Evolutionary conservation across 2,888 invertebrate genomes (phyloP).

Genomic region (Agonopterix subpropinquella): DNA sequence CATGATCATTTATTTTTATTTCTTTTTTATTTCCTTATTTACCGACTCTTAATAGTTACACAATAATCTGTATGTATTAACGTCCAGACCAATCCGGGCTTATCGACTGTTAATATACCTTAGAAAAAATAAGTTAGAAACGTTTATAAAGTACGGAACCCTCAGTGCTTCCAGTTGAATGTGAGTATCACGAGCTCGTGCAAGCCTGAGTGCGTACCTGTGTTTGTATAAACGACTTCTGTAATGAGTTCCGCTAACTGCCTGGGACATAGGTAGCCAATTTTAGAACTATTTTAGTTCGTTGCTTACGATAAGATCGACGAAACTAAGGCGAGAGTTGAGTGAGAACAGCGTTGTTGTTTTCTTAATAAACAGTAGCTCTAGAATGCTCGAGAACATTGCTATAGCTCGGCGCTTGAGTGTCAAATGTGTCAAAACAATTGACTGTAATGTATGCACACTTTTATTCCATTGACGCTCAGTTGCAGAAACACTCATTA

Average conservation of each 20-base stretch:
- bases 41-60: too few species aligned
- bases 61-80: too few species aligned
- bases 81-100: too few species aligned
- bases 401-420: too few species aligned
- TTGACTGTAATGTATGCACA: too few species aligned
- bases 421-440: too few species aligned
- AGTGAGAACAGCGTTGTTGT: constrained; percentile 14
- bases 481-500: too few species aligned
- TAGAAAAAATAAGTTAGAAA: background rate
- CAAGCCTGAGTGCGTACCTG: constrained; percentile 39
- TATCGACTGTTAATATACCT: too few species aligned
- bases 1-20: too few species aligned
- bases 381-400: too few species aligned
- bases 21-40: too few species aligned
- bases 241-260: constrained; percentile 50
- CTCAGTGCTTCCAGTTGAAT: constrained; percentile 7
- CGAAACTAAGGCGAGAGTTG: constrained; percentile 13
- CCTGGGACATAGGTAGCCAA: constrained; percentile 41
- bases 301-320: constrained; percentile 27
- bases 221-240: constrained; percentile 47
- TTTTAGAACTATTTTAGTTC: constrained; percentile 28
- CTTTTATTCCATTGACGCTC: too few species aligned
- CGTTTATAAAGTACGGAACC: constrained; percentile 11
- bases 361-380: constrained; percentile 4
- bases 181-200: constrained; percentile 11